These are phyloP conservation scores for Cinclus cinclus DNA, from an alignment of 2,113 vertebrate species.

Conservation along the genomic window DNA sequence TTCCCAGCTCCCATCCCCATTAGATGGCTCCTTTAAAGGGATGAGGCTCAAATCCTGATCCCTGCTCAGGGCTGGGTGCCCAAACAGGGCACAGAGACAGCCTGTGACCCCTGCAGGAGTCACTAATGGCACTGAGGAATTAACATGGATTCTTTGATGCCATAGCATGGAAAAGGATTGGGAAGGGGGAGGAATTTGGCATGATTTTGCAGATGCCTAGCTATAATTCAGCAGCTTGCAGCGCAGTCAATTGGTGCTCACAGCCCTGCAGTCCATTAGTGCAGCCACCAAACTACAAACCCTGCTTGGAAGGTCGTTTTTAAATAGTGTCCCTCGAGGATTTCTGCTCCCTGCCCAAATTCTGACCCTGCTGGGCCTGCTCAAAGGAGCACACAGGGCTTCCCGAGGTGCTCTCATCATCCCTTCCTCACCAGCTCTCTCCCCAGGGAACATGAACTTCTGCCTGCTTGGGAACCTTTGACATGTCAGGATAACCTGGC, in stretches of 20 bases:
- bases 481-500: not conserved
- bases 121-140: conserved; percentile 61
- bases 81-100: not conserved
- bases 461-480: not conserved
- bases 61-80: not conserved
- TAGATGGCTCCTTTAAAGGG: not conserved
- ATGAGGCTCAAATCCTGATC: not conserved
- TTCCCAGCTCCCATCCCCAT: not conserved
- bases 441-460: accelerated
- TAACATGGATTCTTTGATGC: conserved; percentile 43
- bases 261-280: conserved; percentile 39
- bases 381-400: not conserved
- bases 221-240: conserved; percentile 46
- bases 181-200: not conserved
- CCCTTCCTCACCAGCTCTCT: not conserved
- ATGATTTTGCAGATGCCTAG: not conserved
- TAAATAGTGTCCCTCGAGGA: not conserved
- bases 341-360: not conserved
- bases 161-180: not conserved
- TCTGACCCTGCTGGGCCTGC: not conserved
- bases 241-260: conserved; percentile 13
- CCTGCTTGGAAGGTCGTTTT: not conserved
- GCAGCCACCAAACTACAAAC: not conserved
- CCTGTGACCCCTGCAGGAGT: not conserved
- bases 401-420: accelerated